A percentile compares a stretch with the other conserved stretches of the same genome.
These are phyloP conservation scores for Nothura maculosa DNA, from an alignment of 2,797 vertebrate genomes.

Conservation along the genomic window DNA sequence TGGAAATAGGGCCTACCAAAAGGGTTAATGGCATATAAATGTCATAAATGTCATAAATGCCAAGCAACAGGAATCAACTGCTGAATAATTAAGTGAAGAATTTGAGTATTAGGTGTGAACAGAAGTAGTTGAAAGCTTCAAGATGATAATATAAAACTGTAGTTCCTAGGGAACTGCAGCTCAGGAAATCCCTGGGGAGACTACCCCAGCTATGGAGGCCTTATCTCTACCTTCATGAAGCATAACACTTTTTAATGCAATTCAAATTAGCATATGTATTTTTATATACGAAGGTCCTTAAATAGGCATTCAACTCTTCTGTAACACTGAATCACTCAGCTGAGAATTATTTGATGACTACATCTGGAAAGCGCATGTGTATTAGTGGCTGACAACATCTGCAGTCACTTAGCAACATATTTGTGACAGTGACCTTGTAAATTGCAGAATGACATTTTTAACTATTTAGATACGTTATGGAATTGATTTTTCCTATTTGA, in stretches of 20 bases:
- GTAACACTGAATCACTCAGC: background rate
- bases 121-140: constrained; percentile 24
- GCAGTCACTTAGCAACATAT: constrained; percentile 66
- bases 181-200: constrained; percentile 2
- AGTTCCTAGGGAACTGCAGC: constrained; percentile 11
- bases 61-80: constrained; percentile 51
- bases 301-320: background rate
- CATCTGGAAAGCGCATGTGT: constrained; percentile 52
- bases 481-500: constrained; percentile 5
- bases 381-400: constrained; percentile 60
- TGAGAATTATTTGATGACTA: constrained; percentile 47
- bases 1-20: constrained; percentile 29
- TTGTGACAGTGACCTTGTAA: constrained; percentile 57
- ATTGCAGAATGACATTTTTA: constrained; percentile 38
- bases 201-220: background rate
- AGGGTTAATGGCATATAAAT: constrained; percentile 44
- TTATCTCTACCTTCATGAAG: background rate
- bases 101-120: constrained; percentile 50
- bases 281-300: background rate
- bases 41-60: constrained; percentile 27
- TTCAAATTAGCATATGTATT: background rate
- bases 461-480: constrained; percentile 2
- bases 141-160: background rate
- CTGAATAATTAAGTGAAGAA: constrained; percentile 52
- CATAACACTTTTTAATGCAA: background rate